Evolutionary conservation across 2,888 invertebrate genomes (phyloP).

Genomic region (Aspidiotus destructor): DNA sequence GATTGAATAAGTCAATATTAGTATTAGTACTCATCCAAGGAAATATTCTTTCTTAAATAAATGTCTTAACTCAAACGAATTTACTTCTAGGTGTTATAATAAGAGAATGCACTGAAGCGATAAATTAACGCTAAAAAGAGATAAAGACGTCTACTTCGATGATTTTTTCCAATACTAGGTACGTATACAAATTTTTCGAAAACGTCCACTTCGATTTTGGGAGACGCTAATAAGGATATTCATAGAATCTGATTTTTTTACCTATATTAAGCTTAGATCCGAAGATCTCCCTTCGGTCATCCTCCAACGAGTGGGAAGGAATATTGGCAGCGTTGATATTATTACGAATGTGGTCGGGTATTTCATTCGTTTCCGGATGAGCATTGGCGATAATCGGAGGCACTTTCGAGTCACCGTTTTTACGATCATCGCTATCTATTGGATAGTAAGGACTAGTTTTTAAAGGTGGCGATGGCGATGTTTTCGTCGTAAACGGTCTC

Average conservation of each 20-base stretch:
- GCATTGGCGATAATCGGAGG: slow-evolving; percentile 41
- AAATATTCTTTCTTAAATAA: too few relatives aligned
- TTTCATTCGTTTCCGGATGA: slow-evolving; percentile 75
- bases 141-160: too few relatives aligned
- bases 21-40: too few relatives aligned
- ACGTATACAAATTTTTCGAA: too few relatives aligned
- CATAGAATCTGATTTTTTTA: slow-evolving; percentile 10
- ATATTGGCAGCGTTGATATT: slow-evolving; percentile 46
- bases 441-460: slow-evolving; percentile 29
- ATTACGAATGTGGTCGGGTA: slow-evolving; percentile 43
- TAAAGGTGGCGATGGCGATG: slow-evolving; percentile 40
- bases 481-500: slow-evolving; percentile 40
- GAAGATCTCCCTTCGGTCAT: slow-evolving; percentile 41
- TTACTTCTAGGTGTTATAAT: too few relatives aligned
- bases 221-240: too few relatives aligned
- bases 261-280: slow-evolving; percentile 56
- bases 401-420: slow-evolving; percentile 10
- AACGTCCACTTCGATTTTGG: too few relatives aligned
- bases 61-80: too few relatives aligned
- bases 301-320: slow-evolving; percentile 54
- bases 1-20: too few relatives aligned
- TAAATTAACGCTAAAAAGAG: too few relatives aligned
- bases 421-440: slow-evolving; percentile 12
- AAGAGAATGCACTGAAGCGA: too few relatives aligned
- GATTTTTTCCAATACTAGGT: too few relatives aligned